Evolutionary conservation across 2,888 invertebrate species (phyloP).

Genomic region (Polyploca ridens): DNA sequence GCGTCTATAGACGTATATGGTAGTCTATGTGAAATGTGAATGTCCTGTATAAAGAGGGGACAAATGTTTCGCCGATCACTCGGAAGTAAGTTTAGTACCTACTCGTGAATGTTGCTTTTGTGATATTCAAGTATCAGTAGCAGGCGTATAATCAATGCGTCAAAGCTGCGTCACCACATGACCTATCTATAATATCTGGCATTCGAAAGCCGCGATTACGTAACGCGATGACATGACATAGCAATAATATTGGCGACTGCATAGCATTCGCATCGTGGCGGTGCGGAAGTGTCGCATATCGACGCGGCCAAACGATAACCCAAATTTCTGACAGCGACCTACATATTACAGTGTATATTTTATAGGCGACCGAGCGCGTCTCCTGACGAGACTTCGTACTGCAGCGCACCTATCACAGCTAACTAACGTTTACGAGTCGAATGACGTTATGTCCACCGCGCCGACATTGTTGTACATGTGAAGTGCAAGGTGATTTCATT

Average conservation of each 20-base stretch:
- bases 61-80: slow-evolving; percentile 9
- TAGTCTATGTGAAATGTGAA: slow-evolving; percentile 20
- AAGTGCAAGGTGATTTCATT: slow-evolving; percentile 6
- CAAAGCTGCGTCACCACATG: slow-evolving; percentile 36
- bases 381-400: slow-evolving; percentile 52
- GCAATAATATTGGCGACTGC: slow-evolving; percentile 68
- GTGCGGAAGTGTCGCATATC: slow-evolving; percentile 78
- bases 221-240: slow-evolving; percentile 53
- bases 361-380: slow-evolving; percentile 62
- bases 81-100: slow-evolving; percentile 13
- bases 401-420: slow-evolving; percentile 47
- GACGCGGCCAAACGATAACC: slow-evolving; percentile 80
- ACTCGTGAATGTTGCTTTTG: not conserved
- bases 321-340: slow-evolving; percentile 80
- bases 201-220: slow-evolving; percentile 56
- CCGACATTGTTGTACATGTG: slow-evolving; percentile 11
- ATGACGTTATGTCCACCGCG: slow-evolving; percentile 36
- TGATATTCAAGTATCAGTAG: not conserved
- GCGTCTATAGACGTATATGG: slow-evolving; percentile 21
- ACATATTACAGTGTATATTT: slow-evolving; percentile 73
- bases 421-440: slow-evolving; percentile 51
- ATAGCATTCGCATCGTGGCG: slow-evolving; percentile 68
- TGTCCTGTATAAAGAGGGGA: slow-evolving; percentile 25
- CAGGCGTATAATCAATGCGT: slow-evolving; percentile 11
- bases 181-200: slow-evolving; percentile 51